Base-by-base conservation (phyloP, 2,888 invertebrate genomes). In the Euzetes globulus region DNA sequence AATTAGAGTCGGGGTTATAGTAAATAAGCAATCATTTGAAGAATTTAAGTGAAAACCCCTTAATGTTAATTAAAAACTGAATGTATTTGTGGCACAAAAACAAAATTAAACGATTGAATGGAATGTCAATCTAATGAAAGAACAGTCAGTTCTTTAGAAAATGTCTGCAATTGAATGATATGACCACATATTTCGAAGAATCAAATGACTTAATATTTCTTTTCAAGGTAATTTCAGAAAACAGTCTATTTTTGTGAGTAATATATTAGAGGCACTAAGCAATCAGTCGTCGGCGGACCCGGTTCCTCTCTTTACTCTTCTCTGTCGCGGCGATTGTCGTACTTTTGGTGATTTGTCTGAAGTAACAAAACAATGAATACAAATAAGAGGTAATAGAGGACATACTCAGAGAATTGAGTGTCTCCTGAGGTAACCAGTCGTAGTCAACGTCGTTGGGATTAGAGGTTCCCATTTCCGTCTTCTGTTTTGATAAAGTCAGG, bases 351-450 rank as follows among this genome's bases (percentile, higher is more conserved):
- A 74, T 58, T 74, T 74, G 25, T 74, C 74, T 74, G 60, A 22
- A 27, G 25, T 37, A 11, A 41, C 15, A 68, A 63, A n/a, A n/a
- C n/a, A n/a, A n/a, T 27, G 15, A 41, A 19, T n/a, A 71, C 52
- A 33, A 52, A 52, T 52, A 11, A 74, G n/a, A n/a, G 17, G 25
- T 17, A 4, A 17, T 6, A 17, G 13, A 29, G 60, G 47, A 87
- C 91, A 88, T 86, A 93, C 92, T 92, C 79, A 92, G 86, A 79
- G 90, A 89, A 72, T 80, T 79, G 37, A 93, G 86, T 77, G 91
- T 91, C 84, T 94, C 92, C 81, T 91, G 90, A 55, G 99, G 98
- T 81, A 99, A 86, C 99, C 99, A 99, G 80, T 99, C 97, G 81
- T 93, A 97, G 84, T 99, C 98, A 4, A 99, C 94, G 83, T 94